A percentile compares a stretch with the other conserved stretches of the same genome.
These are phyloP conservation scores for Cybosia mesomella DNA, from an alignment of 2,888 invertebrate species.

Conservation along the genomic window DNA sequence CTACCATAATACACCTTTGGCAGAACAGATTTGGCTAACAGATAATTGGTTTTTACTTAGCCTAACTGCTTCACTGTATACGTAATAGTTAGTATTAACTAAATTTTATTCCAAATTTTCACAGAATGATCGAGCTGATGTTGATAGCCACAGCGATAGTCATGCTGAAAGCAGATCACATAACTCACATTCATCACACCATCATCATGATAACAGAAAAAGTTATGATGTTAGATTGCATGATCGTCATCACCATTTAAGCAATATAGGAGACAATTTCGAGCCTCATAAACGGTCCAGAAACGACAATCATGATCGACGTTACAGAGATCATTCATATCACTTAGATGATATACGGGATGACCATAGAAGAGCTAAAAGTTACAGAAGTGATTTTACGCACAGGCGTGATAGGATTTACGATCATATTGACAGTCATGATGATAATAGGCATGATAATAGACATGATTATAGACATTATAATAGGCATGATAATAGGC, in stretches of 20 bases:
- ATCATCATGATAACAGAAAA: neutral
- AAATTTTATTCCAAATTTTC: slow-evolving; percentile 10
- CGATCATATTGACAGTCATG: neutral
- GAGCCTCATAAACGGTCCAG: neutral
- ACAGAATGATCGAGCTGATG: slow-evolving; percentile 25
- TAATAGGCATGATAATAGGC: too few species aligned
- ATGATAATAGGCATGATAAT: neutral
- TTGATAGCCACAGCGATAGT: neutral
- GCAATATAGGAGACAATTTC: neutral
- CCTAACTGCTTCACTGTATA: neutral
- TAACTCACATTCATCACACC: neutral
- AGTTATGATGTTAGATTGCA: neutral
- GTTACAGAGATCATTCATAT: slow-evolving; percentile 6
- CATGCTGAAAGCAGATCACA: neutral
- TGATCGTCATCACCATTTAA: neutral
- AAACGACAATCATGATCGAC: slow-evolving; percentile 13
- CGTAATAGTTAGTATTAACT: neutral
- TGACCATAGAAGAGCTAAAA: too few species aligned
- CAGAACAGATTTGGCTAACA: neutral
- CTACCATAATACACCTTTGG: neutral
- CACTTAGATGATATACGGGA: neutral
- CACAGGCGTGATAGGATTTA: neutral
- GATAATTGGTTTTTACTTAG: neutral
- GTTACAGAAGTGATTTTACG: too few species aligned
- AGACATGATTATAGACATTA: neutral